phyloP scores from a whole-genome alignment of 2,113 vertebrate genomes.

The Athene noctua region DNA sequence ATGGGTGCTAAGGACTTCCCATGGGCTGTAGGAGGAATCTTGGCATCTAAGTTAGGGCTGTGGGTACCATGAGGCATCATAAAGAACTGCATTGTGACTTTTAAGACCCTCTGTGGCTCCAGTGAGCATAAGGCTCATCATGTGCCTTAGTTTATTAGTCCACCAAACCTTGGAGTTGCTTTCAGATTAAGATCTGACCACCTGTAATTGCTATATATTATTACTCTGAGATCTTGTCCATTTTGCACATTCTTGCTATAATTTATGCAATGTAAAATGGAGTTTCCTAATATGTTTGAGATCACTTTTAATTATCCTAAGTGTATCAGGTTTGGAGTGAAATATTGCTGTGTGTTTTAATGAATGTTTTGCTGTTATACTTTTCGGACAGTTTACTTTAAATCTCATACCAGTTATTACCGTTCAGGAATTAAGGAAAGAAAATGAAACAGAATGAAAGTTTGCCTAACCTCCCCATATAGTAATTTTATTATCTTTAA shows the following conservation, averaged over 20 bases:
- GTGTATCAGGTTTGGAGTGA: background rate
- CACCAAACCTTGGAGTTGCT: background rate
- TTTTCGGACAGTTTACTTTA: background rate
- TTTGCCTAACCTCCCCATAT: background rate
- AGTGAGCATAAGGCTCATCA: background rate
- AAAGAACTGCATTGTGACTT: conserved; percentile 8
- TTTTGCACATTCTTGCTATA: background rate
- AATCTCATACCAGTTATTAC: background rate
- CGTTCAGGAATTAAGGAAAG: background rate
- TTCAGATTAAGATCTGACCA: background rate
- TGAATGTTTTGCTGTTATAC: background rate
- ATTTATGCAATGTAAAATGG: background rate
- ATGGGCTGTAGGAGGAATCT: background rate
- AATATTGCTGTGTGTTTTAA: background rate
- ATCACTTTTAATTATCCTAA: background rate
- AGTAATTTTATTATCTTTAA: background rate
- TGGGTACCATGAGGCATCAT: background rate
- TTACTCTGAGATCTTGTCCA: background rate
- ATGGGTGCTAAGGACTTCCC: background rate
- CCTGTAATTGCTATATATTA: background rate
- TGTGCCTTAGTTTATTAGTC: conserved; percentile 6
- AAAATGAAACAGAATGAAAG: background rate
- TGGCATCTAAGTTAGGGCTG: background rate
- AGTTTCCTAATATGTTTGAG: background rate
- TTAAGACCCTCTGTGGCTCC: background rate